Percentiles rank a stretch among this genome's conserved stretches.
Evolutionary conservation across 2,113 vertebrate genomes (phyloP).

Genomic region (Donacobius atricapilla): DNA sequence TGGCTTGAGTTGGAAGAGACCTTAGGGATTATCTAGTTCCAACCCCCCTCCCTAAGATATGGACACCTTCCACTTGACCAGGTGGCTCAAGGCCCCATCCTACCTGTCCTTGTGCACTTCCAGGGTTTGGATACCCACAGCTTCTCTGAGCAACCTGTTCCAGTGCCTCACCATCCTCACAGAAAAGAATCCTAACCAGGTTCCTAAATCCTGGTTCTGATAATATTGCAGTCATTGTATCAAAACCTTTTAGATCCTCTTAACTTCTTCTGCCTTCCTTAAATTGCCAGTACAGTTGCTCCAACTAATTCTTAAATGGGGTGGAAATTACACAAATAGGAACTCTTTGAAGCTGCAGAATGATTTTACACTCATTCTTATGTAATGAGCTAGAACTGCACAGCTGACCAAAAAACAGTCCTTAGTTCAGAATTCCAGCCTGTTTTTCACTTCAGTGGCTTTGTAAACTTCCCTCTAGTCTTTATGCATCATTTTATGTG

Average conservation of each 20-base stretch:
- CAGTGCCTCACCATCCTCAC: background rate
- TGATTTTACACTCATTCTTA: constrained; percentile 22
- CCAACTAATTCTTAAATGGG: constrained; percentile 21
- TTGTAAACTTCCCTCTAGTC: constrained; percentile 16
- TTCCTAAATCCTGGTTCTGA: background rate
- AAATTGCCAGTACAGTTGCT: background rate
- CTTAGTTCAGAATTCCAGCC: background rate
- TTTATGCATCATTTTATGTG: background rate
- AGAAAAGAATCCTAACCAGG: background rate
- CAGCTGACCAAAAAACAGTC: constrained; percentile 18
- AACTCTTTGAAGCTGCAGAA: constrained; percentile 16
- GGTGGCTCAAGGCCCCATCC: background rate
- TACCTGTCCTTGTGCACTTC: background rate
- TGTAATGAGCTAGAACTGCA: background rate
- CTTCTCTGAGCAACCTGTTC: background rate
- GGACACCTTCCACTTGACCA: background rate
- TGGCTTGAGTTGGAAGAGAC: background rate
- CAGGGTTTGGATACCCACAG: background rate
- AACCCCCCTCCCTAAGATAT: background rate
- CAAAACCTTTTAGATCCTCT: background rate
- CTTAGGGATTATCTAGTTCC: background rate
- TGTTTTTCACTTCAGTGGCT: background rate
- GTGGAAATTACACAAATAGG: constrained; percentile 12
- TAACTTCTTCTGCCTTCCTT: background rate
- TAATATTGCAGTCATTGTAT: background rate